Evolutionary conservation across 2,797 vertebrate genomes (phyloP).

Genomic region (Crenichthys baileyi): DNA sequence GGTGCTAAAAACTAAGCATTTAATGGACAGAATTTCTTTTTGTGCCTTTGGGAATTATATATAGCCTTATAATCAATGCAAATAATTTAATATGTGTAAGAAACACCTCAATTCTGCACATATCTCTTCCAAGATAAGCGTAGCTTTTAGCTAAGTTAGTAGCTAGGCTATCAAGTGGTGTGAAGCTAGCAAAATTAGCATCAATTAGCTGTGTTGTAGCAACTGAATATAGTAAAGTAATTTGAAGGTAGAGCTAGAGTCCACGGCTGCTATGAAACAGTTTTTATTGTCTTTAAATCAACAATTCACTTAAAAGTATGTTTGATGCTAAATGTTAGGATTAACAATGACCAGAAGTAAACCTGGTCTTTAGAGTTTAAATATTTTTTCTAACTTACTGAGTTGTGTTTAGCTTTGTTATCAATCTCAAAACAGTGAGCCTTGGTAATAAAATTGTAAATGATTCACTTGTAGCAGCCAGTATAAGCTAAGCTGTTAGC

Average conservation of each 20-base stretch:
- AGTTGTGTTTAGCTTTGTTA: not conserved
- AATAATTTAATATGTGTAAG: too few relatives aligned
- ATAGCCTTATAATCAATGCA: too few relatives aligned
- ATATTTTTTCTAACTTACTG: not conserved
- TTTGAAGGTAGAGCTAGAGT: not conserved
- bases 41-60: too few relatives aligned
- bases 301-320: not conserved
- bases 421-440: not conserved
- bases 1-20: too few relatives aligned
- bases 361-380: not conserved
- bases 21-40: too few relatives aligned
- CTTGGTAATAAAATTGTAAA: not conserved
- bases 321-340: not conserved
- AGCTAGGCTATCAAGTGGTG: too few relatives aligned
- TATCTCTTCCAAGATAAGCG: too few relatives aligned
- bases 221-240: too few relatives aligned
- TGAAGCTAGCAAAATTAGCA: too few relatives aligned
- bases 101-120: too few relatives aligned
- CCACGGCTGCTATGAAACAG: not conserved
- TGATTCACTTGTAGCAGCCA: not conserved
- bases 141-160: too few relatives aligned
- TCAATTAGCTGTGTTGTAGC: too few relatives aligned
- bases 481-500: not conserved
- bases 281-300: not conserved
- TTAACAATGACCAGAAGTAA: not conserved